Percentiles rank a stretch among this genome's conserved stretches.
Evolutionary conservation across 2,888 invertebrate genomes (phyloP).

Genomic region (Acrobeloides nanus): DNA sequence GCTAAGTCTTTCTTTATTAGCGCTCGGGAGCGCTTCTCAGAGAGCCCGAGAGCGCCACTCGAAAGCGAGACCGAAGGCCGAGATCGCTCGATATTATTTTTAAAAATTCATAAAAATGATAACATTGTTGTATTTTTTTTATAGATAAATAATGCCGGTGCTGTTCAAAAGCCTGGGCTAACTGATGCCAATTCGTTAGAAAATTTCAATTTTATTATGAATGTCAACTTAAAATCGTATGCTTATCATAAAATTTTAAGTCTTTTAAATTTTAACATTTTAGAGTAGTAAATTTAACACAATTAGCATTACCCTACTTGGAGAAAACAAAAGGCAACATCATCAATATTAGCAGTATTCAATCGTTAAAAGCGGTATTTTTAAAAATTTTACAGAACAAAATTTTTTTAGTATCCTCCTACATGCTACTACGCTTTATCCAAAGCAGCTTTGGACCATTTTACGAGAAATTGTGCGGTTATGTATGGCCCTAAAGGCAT

Average conservation of each 20-base stretch:
- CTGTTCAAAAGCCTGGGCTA: slow-evolving; percentile 9
- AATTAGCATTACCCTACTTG: slow-evolving; percentile 12
- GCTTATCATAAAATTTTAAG: slow-evolving; percentile 6
- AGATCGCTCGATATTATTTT: no score
- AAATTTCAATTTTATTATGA: slow-evolving; percentile 11
- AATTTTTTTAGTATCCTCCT: no score
- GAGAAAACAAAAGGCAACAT: slow-evolving; percentile 15
- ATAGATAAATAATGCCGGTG: slow-evolving; percentile 11
- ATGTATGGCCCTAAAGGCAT: slow-evolving; percentile 1
- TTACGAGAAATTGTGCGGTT: not conserved
- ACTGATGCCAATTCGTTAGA: slow-evolving; percentile 9
- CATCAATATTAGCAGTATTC: slow-evolving; percentile 8
- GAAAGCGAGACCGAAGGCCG: no score
- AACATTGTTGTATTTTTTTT: no score
- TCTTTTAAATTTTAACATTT: not conserved
- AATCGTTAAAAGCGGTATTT: not conserved
- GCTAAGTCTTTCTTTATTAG: no score
- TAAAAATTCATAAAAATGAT: no score
- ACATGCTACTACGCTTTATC: not conserved
- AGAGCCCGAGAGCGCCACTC: no score
- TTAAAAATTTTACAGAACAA: no score
- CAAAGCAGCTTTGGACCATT: slow-evolving; percentile 6
- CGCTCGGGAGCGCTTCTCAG: no score
- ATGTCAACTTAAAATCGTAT: slow-evolving; percentile 5
- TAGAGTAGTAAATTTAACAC: slow-evolving; percentile 6